Base-by-base conservation (phyloP, 2,113 vertebrate species). In the Casuarius casuarius region DNA sequence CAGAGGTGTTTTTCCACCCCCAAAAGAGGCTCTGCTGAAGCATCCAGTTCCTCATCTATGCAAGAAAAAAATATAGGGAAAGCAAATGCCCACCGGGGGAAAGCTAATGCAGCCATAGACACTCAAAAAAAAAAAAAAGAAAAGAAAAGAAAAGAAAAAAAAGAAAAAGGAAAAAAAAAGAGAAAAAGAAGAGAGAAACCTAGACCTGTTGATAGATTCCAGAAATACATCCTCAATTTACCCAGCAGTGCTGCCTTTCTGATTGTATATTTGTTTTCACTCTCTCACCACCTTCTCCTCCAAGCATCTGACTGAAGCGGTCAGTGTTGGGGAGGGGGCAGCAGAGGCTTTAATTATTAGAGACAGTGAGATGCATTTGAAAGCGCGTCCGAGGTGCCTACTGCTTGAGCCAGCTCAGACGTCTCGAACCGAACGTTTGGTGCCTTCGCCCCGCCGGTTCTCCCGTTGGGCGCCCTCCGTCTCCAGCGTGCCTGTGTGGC, bases 51-150 rank as follows among this genome's bases (percentile, higher is more conserved):
- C 92, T 96, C 90, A 88, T 88, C 94, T 96, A 97, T 97, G 97
- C 96, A 97, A 98, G 96, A 97, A 94, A 95, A 94, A 95, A 93
- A 89, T 56, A 49, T 70, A 95, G 74, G 84, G 94, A 97, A 96
- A 94, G 48, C 17, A 79, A 95, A 83, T 63, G 58, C 77, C 89
- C 46, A 73, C 66, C 1, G 4, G 88, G 89, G 91, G 74, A 92
- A 83, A 94, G 72, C 74, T 75, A n/a, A 92, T 25, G 56, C 54
- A 79, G 68, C 94, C 84, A 76, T 20, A 89, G 35, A 76, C 49
- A 70, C 67, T 92, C 18, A 11, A 22, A 58, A 62, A 51, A 58
- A 44, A 65, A 8, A 65, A 8, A 11, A 18, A 33, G 33, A 31
- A 31, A 58, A 58, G 31, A 6, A n/a, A 17, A 3, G 38, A 38